Evolutionary conservation across 2,797 vertebrate species (phyloP).

Genomic region (Chlorospingus semifuscus): DNA sequence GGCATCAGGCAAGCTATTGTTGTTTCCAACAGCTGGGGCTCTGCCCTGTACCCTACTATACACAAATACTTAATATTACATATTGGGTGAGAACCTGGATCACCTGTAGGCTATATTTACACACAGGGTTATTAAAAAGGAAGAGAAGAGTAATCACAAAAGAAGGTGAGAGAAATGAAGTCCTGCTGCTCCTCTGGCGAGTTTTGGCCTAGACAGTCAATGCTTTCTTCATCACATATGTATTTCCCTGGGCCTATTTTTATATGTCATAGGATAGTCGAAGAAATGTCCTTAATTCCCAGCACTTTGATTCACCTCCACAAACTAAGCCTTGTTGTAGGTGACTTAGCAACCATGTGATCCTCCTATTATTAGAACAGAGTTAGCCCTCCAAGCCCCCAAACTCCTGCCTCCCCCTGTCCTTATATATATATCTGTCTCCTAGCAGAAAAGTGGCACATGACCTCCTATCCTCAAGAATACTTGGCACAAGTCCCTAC

Average conservation of each 20-base stretch:
- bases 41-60: not conserved
- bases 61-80: not conserved
- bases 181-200: conserved; percentile 68
- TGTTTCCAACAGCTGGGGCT: conserved; percentile 37
- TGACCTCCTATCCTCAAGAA: conserved; percentile 80
- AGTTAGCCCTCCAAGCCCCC: conserved; percentile 67
- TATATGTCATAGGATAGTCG: conserved; percentile 69
- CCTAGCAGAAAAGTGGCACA: conserved; percentile 75
- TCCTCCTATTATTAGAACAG: conserved; percentile 77
- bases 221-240: conserved; percentile 84
- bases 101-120: conserved; percentile 47
- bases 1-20: not conserved
- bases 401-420: conserved; percentile 71
- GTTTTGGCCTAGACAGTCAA: conserved; percentile 76
- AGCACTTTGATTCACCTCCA: conserved; percentile 80
- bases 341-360: conserved; percentile 82
- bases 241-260: conserved; percentile 82
- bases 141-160: not conserved
- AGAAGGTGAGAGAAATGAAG: not conserved
- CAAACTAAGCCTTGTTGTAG: conserved; percentile 79
- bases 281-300: conserved; percentile 81
- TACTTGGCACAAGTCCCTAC: conserved; percentile 75
- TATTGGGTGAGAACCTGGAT: not conserved
- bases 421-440: conserved; percentile 76
- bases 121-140: not conserved